Conservation (phyloP, 2,113 vertebrate species). For the Natator depressus region DNA sequence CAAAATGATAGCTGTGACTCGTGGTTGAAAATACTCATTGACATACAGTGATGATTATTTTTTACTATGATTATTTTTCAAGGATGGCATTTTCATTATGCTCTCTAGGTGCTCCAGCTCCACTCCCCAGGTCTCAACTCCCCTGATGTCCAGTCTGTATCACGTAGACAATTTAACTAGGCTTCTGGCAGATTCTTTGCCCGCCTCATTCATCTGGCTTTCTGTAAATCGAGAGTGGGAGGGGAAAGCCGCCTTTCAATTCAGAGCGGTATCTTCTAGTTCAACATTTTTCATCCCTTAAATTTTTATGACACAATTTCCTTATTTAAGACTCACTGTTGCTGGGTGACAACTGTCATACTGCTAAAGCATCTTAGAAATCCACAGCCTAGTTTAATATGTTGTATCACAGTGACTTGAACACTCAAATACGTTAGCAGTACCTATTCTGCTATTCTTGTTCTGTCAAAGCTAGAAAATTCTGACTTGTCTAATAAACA, state of each 20-base stretch:
- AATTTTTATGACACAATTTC: slow-evolving; percentile 10
- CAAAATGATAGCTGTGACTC: slow-evolving; percentile 20
- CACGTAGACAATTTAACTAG: slow-evolving; percentile 16
- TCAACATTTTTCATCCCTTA: not conserved
- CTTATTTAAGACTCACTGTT: slow-evolving; percentile 43
- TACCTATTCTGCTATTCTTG: not conserved
- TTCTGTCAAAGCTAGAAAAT: slow-evolving; percentile 34
- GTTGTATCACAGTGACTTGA: slow-evolving; percentile 20
- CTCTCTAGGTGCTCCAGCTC: slow-evolving; percentile 22
- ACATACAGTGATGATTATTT: slow-evolving; percentile 51
- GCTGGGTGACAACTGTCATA: slow-evolving; percentile 32
- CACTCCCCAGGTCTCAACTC: slow-evolving; percentile 35
- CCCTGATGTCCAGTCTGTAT: slow-evolving; percentile 44
- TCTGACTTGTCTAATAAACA: slow-evolving; percentile 10
- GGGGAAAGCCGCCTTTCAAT: slow-evolving; percentile 34
- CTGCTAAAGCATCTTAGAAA: slow-evolving; percentile 29
- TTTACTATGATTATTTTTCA: slow-evolving; percentile 57
- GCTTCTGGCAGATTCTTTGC: not conserved
- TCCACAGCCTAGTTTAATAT: not conserved
- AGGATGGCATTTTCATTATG: slow-evolving; percentile 33
- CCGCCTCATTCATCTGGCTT: slow-evolving; percentile 40
- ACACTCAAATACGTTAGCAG: not conserved
- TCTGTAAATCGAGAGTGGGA: not conserved
- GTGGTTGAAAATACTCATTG: slow-evolving; percentile 45
- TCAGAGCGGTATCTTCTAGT: slow-evolving; percentile 38